Base-by-base conservation (phyloP, 2,888 invertebrate species). In the Tachina fera region DNA sequence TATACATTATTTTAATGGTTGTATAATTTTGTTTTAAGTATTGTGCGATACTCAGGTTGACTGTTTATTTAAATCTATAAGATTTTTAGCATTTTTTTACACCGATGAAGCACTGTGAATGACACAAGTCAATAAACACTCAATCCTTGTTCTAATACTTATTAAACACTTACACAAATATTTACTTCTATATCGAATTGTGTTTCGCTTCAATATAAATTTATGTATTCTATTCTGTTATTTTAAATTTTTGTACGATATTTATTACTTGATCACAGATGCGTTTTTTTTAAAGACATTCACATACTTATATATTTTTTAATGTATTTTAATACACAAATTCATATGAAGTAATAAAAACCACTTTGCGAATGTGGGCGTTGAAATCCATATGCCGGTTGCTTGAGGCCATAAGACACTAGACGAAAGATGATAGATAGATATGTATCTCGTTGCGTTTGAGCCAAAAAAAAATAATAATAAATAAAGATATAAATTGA, bases 351-450 rank as follows among this genome's bases (percentile, higher is more conserved):
- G 51, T 60, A 45, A 74, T 67, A 68, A 60, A 72, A 77, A 65
- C 19, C 65, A 83, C 65, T 77, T 76, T 83, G 19, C n/a, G 45
- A 3, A 43, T 13, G 83, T 83, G 60, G 83, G 83, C 72, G 83
- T 83, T 72, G 10, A 51, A 72, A 43, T 72, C 71, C 60, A 83
- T 70, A 83, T 83, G 83, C 83, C 83, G 83, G 83, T 83, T 83
- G 77, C 77, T 83, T 31, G 49, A 77, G 71, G 71, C 77, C 76
- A 83, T 71, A 58, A 67, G 77, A 71, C 83, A 71, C 19, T 63
- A 83, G 63, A 77, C 83, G 58, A 65, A 49, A 61, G 19, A 58
- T 74, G 43, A 67, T 80, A n/a, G n/a, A n/a, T n/a, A n/a, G n/a
- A n/a, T n/a, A n/a, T n/a, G n/a, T n/a, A 41, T 49, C 58, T 65